Evolutionary conservation across 2,797 vertebrate genomes (phyloP).

Genomic region (Cossypha polioptera): DNA sequence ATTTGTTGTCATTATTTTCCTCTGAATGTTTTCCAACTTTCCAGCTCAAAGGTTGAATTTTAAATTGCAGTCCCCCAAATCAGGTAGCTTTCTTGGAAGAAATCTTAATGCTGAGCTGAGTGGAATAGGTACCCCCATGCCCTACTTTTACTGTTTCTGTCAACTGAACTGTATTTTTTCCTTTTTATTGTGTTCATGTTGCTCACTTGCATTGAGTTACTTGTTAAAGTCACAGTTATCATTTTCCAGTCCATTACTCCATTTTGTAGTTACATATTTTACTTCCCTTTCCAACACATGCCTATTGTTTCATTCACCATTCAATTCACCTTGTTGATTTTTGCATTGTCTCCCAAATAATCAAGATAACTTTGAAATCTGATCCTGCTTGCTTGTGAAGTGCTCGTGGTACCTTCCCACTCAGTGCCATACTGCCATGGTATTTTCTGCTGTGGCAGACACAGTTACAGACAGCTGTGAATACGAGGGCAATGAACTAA

Average conservation of each 20-base stretch:
- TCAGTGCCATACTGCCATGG: background rate
- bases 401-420: background rate
- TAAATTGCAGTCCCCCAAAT: background rate
- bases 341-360: background rate
- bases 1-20: background rate
- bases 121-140: background rate
- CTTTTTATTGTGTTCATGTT: background rate
- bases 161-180: background rate
- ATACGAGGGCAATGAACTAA: background rate
- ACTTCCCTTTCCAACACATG: background rate
- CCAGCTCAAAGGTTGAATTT: background rate
- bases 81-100: background rate
- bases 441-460: background rate
- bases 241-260: background rate
- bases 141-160: background rate
- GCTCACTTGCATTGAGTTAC: background rate
- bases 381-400: background rate
- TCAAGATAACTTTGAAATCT: background rate
- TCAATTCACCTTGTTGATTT: background rate
- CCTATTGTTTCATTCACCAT: background rate
- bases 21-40: background rate
- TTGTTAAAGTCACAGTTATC: background rate
- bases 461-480: background rate
- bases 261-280: background rate
- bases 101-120: background rate